Percentiles rank a stretch among this genome's conserved stretches.
These are phyloP conservation scores for Diachrysia chrysitis DNA, from an alignment of 2,888 invertebrate species.

Conservation along the genomic window DNA sequence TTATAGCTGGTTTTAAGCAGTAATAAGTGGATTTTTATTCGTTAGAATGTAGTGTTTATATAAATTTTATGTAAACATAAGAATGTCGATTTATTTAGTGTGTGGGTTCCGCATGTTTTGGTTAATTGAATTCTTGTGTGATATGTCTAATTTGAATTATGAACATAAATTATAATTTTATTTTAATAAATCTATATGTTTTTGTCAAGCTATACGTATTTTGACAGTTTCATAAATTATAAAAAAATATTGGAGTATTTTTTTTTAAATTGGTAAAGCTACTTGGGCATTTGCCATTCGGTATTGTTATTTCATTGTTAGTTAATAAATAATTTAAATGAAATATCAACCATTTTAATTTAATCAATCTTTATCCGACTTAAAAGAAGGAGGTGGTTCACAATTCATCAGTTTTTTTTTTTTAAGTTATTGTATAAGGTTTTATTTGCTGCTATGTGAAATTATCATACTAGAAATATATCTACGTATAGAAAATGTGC, in stretches of 20 bases:
- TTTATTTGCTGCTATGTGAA: no score
- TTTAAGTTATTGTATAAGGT: no score
- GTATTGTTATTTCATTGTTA: no score
- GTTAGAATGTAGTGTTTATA: conserved; percentile 19
- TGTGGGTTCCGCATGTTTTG: conserved; percentile 38
- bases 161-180: background rate
- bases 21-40: conserved; percentile 26
- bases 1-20: conserved; percentile 27
- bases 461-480: no score
- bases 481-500: background rate
- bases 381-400: no score
- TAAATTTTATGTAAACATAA: conserved; percentile 38
- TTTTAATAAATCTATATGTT: conserved; percentile 19
- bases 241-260: no score
- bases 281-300: background rate
- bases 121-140: conserved; percentile 36
- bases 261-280: background rate
- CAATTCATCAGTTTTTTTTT: no score
- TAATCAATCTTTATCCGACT: no score
- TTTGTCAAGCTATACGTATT: background rate
- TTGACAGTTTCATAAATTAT: no score
- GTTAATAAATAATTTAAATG: no score
- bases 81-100: conserved; percentile 26
- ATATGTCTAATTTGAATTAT: conserved; percentile 30
- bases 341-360: no score